Base-by-base conservation (phyloP, 2,113 vertebrate genomes). In the Rallus limicola region DNA sequence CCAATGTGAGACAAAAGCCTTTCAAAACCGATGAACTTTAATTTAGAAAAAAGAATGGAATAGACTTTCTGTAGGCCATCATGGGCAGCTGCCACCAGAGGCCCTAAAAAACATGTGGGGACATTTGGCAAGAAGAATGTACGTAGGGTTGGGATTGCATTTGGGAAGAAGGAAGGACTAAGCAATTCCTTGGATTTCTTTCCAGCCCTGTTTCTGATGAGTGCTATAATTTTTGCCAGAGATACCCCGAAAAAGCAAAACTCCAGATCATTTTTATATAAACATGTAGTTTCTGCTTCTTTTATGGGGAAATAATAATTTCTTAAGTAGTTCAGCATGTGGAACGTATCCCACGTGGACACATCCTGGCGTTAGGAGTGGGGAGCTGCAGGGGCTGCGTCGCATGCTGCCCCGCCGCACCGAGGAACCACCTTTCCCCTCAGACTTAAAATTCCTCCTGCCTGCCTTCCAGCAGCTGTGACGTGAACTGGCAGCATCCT, bases 391-490 rank as follows among this genome's bases (percentile, higher is more conserved):
- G 7, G 26, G 34, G 6, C 19, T 48, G 42, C 6, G 2, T 5
- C 72, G 26, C 10, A 13, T 59, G 34, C 36, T 94, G 84, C 44
- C n/a, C 17, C 53, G 10, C 28, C 0, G 0, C 11, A 33, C 65
- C 1, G 28, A 93, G 86, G 42, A 96, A 55, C 14, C 33, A 55
- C 60, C 58, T 64, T 78, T 38, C 69, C 38, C 0, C 1, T 15
- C 38, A 36, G 24, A 36, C 71, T 77, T 60, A 79, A 74, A 88
- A 93, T 67, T 63, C 70, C 53, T 75, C 62, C 59, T 25, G 72
- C 86, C 76, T 87, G 55, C 85, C 76, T 87, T 58, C 74, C 84
- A 58, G 81, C 67, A 92, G 86, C 92, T 88, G 77, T 46, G 93
- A 64, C 40, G 36, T 33, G 48, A 88, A 89, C 56, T 29, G 80